Base-by-base conservation (phyloP, 2,888 invertebrate species). In the Bursaphelenchus okinawaensis region DNA sequence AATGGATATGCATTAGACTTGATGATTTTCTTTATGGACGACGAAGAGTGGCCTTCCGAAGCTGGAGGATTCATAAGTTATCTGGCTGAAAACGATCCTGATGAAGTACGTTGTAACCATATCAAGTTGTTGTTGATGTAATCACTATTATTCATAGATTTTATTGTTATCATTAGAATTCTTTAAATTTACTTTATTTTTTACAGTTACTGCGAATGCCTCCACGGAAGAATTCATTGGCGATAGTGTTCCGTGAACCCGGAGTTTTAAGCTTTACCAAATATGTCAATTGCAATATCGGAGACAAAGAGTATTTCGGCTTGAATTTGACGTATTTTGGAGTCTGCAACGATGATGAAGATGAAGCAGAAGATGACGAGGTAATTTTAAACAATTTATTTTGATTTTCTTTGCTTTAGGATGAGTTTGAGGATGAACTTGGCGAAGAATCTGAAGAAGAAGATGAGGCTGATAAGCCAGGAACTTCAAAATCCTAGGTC, bases 241-340 rank as follows among this genome's bases (percentile, higher is more conserved):
- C 74, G 0, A 55, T 79, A 19, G 75, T 78, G 9, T 76, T 77
- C 67, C 70, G 75, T 3, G 78, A 79, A 52, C 76, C 78, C 0
- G 75, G 74, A 12, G 76, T 79, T 16, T 56, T 76, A 12, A 73
- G 74, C n/a, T 79, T 79, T 65, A 65, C 73, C n/a, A 79, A 79
- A 62, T 79, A 73, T 62, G 68, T 74, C 8, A 79, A 76, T 63
- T 66, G 64, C 57, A 56, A 62, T 19, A 65, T 75, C 9, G 52
- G 68, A 12, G 70, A 70, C 22, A 54, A 64, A n/a, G 52, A 19
- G 27, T 72, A 61, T 57, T 72, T 65, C 62, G 63, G 66, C 9
- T 26, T 72, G 1, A 60, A 63, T 26, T 67, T 67, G 31, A 60
- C 71, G 12, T 72, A 65, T 56, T 72, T 69, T 52, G 75, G 75